A percentile compares a stretch with the other conserved stretches of the same genome.
Conservation (phyloP, 1,140 invertebrate genomes). For the Drosophila nasuta region DNA sequence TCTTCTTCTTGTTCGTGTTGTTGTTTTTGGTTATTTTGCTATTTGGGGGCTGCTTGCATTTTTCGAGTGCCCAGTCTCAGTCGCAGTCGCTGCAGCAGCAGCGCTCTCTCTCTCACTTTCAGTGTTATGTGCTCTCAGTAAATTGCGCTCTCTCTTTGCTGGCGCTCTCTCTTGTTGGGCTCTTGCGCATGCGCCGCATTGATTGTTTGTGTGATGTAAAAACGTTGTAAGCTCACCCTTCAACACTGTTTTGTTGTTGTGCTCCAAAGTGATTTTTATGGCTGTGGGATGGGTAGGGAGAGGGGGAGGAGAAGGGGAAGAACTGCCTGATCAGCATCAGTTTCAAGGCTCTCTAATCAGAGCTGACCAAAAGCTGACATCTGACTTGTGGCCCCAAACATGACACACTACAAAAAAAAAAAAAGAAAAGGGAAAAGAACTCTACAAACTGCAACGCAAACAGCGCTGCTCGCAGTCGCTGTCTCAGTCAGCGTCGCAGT, state of each 20-base stretch:
- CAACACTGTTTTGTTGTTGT: constrained; percentile 32
- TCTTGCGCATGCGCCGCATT: constrained; percentile 71
- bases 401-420: constrained; percentile 44
- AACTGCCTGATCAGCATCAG: constrained; percentile 16
- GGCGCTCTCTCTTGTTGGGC: constrained; percentile 10
- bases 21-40: constrained; percentile 49
- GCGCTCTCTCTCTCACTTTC: constrained; percentile 25
- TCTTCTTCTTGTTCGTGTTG: constrained; percentile 23
- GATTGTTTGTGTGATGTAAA: constrained; percentile 77
- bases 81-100: constrained; percentile 2
- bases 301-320: no score
- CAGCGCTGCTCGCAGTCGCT: constrained; percentile 32
- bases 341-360: constrained; percentile 63
- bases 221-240: constrained; percentile 60
- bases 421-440: no score
- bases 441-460: background rate
- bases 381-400: constrained; percentile 40
- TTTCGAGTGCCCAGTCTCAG: constrained; percentile 18
- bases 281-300: background rate
- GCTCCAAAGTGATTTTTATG: constrained; percentile 39
- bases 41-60: constrained; percentile 75
- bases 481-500: constrained; percentile 7
- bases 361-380: constrained; percentile 40
- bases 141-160: constrained; percentile 10
- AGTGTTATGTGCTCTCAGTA: constrained; percentile 2